Base-by-base conservation (phyloP, 2,888 invertebrate species). In the Tetragonisca angustula region DNA sequence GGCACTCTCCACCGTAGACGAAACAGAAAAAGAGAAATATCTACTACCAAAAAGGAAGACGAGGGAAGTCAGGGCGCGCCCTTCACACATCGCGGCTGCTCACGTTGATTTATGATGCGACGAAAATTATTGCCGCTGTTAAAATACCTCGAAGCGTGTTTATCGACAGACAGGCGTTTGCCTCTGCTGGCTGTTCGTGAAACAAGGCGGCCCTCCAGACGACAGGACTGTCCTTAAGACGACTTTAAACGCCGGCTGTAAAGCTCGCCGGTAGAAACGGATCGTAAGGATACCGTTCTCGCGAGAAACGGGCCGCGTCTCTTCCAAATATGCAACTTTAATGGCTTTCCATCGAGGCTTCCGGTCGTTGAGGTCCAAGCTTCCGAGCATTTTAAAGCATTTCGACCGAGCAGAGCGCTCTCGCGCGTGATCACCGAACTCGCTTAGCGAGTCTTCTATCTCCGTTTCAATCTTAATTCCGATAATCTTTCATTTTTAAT, bases 101-200 rank as follows among this genome's bases (percentile, higher is more conserved):
- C 72, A 59, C 72, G 68, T 56, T 91, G 89, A 91, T 91, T 91
- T 90, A 91, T 79, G 88, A 82, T 86, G 87, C 87, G 91, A 91
- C 88, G 88, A 90, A 91, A 92, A 92, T 92, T 92, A 92, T 91
- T 87, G 88, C 92, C 86, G 86, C 82, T 83, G 87, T 90, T 90
- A 91, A 91, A 92, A 90, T 89, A 88, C 85, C 87, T 85, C 81
- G 74, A 87, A 81, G 69, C 74, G 73, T 84, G 83, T 90, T 91
- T 85, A 91, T 90, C 90, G 93, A 92, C 91, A 87, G 87, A 87
- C 86, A 81, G 78, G 86, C 85, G 78, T 77, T 27, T 72, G 49
- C 71, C 74, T 70, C 75, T 72, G 74, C 82, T 76, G 73, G 43
- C 72, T 70, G 68, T 64, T 72, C 71, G 74, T 70, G 79, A 84